Evolutionary conservation across 2,888 invertebrate genomes (phyloP).

Genomic region (Ormyrus pomaceus): DNA sequence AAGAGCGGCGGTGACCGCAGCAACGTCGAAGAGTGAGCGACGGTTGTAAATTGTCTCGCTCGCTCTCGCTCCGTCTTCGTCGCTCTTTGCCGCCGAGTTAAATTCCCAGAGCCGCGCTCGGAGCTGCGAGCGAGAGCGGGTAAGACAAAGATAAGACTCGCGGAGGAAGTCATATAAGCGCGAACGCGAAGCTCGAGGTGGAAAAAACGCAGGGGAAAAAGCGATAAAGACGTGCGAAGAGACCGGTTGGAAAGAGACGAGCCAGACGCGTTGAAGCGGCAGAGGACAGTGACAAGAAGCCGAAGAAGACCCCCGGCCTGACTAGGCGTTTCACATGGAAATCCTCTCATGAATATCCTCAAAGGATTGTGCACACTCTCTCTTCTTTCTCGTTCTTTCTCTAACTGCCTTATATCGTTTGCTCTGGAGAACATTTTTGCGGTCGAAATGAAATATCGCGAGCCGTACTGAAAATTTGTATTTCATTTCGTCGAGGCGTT

Average conservation of each 20-base stretch:
- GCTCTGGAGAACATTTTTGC: conserved; percentile 10
- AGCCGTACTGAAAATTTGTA: conserved; percentile 28
- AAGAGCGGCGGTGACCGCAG: conserved; percentile 20
- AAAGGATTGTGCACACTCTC: conserved; percentile 60
- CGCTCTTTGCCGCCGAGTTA: conserved; percentile 60
- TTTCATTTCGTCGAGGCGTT: conserved; percentile 21
- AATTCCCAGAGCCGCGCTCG: conserved; percentile 58
- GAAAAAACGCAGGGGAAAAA: conserved; percentile 28
- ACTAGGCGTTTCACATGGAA: conserved; percentile 71
- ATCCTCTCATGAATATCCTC: conserved; percentile 73
- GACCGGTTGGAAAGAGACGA: conserved; percentile 11
- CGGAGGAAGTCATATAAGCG: conserved; percentile 42
- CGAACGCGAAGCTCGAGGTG: conserved; percentile 32
- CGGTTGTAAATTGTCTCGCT: conserved; percentile 61
- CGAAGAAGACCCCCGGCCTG: conserved; percentile 56
- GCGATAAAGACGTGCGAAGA: conserved; percentile 51
- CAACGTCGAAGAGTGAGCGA: conserved; percentile 48
- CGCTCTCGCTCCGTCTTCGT: conserved; percentile 13
- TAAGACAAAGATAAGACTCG: conserved; percentile 36
- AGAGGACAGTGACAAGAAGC: conserved; percentile 57
- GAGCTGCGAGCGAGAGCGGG: not conserved
- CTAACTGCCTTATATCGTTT: not conserved
- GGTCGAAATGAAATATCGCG: not conserved
- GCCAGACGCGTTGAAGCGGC: conserved; percentile 11
- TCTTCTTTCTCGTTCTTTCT: conserved; percentile 5